Percentiles rank a stretch among this genome's conserved stretches.
These are phyloP conservation scores for Agriopis marginaria DNA, from an alignment of 2,888 invertebrate genomes.

Conservation along the genomic window DNA sequence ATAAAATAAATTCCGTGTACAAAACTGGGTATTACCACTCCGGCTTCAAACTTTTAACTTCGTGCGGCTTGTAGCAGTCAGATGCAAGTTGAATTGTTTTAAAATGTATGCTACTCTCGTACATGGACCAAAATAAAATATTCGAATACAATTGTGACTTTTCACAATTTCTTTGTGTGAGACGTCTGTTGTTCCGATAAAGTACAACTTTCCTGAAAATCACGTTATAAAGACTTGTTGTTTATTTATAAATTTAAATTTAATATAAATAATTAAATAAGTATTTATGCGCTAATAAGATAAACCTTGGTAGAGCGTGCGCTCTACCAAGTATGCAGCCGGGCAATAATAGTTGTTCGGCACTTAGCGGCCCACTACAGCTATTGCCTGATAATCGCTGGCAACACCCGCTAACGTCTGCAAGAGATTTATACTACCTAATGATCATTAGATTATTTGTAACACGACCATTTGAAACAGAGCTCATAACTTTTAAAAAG, in stretches of 20 bases:
- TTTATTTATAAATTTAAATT: background rate
- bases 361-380: conserved; percentile 55
- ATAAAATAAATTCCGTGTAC: conserved; percentile 17
- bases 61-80: conserved; percentile 31
- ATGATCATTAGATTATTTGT: conserved; percentile 50
- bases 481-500: too few relatives aligned
- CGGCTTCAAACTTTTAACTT: conserved; percentile 31
- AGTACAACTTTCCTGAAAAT: background rate
- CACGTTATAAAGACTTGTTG: background rate
- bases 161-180: conserved; percentile 4
- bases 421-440: conserved; percentile 50
- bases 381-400: conserved; percentile 58
- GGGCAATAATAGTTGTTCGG: conserved; percentile 60
- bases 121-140: conserved; percentile 12
- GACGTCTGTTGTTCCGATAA: background rate
- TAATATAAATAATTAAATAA: background rate
- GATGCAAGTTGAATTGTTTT: conserved; percentile 32
- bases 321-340: conserved; percentile 24
- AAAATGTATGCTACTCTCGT: conserved; percentile 25
- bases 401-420: conserved; percentile 50
- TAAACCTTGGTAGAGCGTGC: conserved; percentile 29
- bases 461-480: background rate
- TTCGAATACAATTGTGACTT: conserved; percentile 22
- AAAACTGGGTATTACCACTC: conserved; percentile 17
- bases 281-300: background rate